Base-by-base conservation (phyloP, 2,113 vertebrate genomes). In the Triplophysa rosa region DNA sequence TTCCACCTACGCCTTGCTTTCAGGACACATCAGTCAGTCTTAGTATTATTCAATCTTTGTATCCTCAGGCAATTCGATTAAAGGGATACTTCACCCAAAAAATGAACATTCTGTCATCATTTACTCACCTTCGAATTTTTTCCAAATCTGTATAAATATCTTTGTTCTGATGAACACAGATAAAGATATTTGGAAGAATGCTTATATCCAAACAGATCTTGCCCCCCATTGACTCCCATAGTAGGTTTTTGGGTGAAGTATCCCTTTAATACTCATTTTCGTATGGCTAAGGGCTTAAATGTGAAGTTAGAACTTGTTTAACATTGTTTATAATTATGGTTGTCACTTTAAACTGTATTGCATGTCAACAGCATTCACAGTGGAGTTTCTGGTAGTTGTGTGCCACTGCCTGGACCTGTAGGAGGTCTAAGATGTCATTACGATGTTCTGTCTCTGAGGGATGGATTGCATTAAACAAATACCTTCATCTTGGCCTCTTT, bases 291-390 rank as follows among this genome's bases (percentile, higher is more conserved):
- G 13, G n/a, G 14, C 63, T 17, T 40, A 49, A 10, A 8, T 4
- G 56, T 37, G 21, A 24, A 37, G 29, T 59, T 62, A n/a, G 65
- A 14, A 77, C 65, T 81, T 80, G 78, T 80, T 80, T 54, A 71
- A 26, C n/a, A 54, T 65, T n/a, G n/a, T n/a, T n/a, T n/a, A n/a
- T n/a, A n/a, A n/a, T 70, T 69, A 40, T 33, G 52, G 24, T 76
- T 68, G 8, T 70, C 77, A 40, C 40, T 37, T 68, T 10, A 23
- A 45, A 42, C 0, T 3, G 29, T 14, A 49, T 52, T 72, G 59
- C 19, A 65, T 64, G 47, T 14, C 40, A 78, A 11, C n/a, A 29
- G 17, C n/a, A 29, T 54, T 72, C 2, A 67, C 16, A 13, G 2
- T 16, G 23, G 14, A 17, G 45, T 17, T 19, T 64, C 19, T 67